A percentile compares a stretch with the other conserved stretches of the same genome.
phyloP scores from a whole-genome alignment of 2,888 invertebrate species.

The Agonopterix subpropinquella region DNA sequence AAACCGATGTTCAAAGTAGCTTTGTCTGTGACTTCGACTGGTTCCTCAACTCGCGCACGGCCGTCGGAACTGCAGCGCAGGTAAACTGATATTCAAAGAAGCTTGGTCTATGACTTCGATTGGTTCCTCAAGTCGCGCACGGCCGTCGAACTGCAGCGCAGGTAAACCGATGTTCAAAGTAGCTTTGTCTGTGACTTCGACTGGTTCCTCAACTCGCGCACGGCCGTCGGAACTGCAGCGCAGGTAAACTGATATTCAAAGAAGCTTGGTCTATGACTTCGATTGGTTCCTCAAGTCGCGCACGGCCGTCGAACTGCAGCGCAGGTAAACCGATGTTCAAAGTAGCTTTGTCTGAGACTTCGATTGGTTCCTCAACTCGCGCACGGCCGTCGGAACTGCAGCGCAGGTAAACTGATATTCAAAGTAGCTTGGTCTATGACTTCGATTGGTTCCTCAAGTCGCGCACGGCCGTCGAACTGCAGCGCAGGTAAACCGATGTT shows the following conservation, averaged over 20 bases:
- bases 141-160: conserved; percentile 95
- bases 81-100: conserved; percentile 13
- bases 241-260: conserved; percentile 52
- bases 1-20: background rate
- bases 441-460: conserved; percentile 99
- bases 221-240: conserved; percentile 98
- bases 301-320: conserved; percentile 96
- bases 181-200: conserved; percentile 78
- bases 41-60: conserved; percentile 99
- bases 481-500: conserved; percentile 78
- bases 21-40: conserved; percentile 84
- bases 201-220: conserved; percentile 99
- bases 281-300: conserved; percentile 99
- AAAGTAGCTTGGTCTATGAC: no score
- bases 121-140: conserved; percentile 99
- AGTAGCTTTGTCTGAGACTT: conserved; percentile 57
- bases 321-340: conserved; percentile 70
- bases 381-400: conserved; percentile 98
- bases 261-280: no score
- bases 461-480: conserved; percentile 96
- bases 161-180: conserved; percentile 45
- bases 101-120: conserved; percentile 63
- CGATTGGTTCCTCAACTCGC: conserved; percentile 99
- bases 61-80: conserved; percentile 97
- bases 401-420: conserved; percentile 73